These are phyloP conservation scores for Pelobates fuscus DNA, from an alignment of 2,113 vertebrate genomes.

Conservation along the genomic window DNA sequence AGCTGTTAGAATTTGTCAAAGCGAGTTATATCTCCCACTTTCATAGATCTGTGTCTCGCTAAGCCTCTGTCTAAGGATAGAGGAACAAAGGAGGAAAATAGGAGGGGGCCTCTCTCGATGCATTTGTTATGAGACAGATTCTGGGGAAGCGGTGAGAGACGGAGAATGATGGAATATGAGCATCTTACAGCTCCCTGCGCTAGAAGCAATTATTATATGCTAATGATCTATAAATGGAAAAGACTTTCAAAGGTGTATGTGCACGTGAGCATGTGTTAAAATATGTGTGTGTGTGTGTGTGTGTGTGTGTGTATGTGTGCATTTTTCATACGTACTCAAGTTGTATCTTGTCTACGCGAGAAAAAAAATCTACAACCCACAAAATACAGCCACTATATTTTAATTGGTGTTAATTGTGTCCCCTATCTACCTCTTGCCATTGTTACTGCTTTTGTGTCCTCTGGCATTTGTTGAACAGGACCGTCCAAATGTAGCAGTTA, in stretches of 20 bases:
- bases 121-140: constrained; percentile 17
- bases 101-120: not conserved
- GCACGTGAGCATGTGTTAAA: not conserved
- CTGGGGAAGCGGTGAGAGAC: not conserved
- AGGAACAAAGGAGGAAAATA: constrained; percentile 5
- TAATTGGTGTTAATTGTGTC: too few relatives aligned
- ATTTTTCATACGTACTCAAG: not conserved
- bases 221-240: constrained; percentile 5
- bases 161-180: constrained; percentile 10
- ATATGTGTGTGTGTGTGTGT: not conserved
- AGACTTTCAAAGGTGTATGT: not conserved
- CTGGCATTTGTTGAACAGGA: too few relatives aligned
- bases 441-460: too few relatives aligned
- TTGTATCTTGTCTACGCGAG: too few relatives aligned
- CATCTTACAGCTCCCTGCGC: constrained; percentile 5
- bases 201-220: constrained; percentile 36
- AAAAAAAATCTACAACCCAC: not conserved
- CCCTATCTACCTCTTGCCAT: too few relatives aligned
- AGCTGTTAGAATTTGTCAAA: not conserved
- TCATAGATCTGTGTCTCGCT: constrained; percentile 6
- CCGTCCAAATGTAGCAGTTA: too few relatives aligned
- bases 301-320: not conserved
- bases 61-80: not conserved
- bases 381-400: not conserved
- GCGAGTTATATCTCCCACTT: not conserved